These are phyloP conservation scores for Heliconius nattereri DNA, from an alignment of 1,140 invertebrate species.

Conservation along the genomic window DNA sequence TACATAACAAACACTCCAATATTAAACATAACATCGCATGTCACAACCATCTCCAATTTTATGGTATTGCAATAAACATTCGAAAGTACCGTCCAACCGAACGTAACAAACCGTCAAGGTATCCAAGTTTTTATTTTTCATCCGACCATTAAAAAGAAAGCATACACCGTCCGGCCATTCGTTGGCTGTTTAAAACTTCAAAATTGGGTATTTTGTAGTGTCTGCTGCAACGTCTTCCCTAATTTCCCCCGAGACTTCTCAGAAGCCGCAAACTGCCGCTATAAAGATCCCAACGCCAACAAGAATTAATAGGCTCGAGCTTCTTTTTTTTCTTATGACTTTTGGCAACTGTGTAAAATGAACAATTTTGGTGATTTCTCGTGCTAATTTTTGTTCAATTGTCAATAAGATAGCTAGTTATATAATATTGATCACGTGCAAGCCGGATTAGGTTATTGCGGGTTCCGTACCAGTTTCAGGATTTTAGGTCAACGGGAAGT, in stretches of 20 bases:
- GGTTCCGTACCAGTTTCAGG: too few species aligned
- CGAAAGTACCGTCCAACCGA: not conserved
- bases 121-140: constrained; percentile 17
- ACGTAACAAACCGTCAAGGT: not conserved
- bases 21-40: not conserved
- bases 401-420: too few species aligned
- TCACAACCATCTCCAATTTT: not conserved
- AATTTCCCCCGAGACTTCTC: constrained; percentile 59
- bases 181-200: constrained; percentile 55
- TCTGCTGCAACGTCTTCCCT: constrained; percentile 49
- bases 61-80: not conserved
- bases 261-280: constrained; percentile 50
- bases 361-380: not conserved
- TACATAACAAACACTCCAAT: not conserved
- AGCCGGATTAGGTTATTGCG: too few species aligned
- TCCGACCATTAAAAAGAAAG: constrained; percentile 49
- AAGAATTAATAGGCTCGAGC: constrained; percentile 25
- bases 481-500: too few species aligned
- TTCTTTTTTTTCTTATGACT: constrained; percentile 11
- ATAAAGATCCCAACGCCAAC: constrained; percentile 50
- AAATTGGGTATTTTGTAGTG: constrained; percentile 48
- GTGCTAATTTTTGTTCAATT: too few species aligned
- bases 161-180: constrained; percentile 45
- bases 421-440: too few species aligned
- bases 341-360: not conserved